Percentiles rank a stretch among this genome's conserved stretches.
These are phyloP conservation scores for Cerastis rubricosa DNA, from an alignment of 2,888 invertebrate species.

Conservation along the genomic window DNA sequence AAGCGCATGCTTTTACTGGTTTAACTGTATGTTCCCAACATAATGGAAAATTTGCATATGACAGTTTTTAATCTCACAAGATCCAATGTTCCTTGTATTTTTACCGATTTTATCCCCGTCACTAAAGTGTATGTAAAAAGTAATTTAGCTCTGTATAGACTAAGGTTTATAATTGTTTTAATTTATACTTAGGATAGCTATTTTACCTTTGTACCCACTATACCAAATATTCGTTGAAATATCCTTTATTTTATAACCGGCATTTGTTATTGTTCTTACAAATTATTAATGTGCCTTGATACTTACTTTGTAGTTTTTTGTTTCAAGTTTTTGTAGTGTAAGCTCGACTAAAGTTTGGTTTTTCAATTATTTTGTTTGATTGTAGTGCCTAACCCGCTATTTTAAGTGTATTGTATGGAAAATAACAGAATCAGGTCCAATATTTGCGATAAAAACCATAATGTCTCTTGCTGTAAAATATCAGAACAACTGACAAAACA, in stretches of 20 bases:
- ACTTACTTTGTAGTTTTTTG: not conserved
- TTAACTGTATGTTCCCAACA: not conserved
- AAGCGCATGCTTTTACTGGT: not conserved
- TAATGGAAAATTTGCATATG: not conserved
- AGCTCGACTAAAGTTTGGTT: not conserved
- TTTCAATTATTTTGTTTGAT: not conserved
- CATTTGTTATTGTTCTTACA: conserved; percentile 69
- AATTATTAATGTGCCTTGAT: conserved; percentile 46
- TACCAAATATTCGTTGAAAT: conserved; percentile 74
- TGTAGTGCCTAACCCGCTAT: not conserved
- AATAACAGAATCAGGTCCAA: not conserved
- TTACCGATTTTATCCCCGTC: conserved; percentile 24
- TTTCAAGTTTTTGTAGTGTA: not conserved
- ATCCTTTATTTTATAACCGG: conserved; percentile 67
- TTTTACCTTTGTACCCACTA: conserved; percentile 63
- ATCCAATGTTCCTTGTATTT: conserved; percentile 38
- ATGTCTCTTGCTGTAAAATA: not conserved
- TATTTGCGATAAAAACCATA: not conserved
- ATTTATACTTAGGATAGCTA: conserved; percentile 65
- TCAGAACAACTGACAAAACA: not conserved
- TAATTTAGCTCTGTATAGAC: conserved; percentile 42
- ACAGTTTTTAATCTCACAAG: conserved; percentile 2
- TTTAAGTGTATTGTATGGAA: not conserved
- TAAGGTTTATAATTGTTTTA: conserved; percentile 63
- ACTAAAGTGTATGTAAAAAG: conserved; percentile 58